phyloP scores from a whole-genome alignment of 2,113 vertebrate genomes.

The Callospermophilus lateralis region DNA sequence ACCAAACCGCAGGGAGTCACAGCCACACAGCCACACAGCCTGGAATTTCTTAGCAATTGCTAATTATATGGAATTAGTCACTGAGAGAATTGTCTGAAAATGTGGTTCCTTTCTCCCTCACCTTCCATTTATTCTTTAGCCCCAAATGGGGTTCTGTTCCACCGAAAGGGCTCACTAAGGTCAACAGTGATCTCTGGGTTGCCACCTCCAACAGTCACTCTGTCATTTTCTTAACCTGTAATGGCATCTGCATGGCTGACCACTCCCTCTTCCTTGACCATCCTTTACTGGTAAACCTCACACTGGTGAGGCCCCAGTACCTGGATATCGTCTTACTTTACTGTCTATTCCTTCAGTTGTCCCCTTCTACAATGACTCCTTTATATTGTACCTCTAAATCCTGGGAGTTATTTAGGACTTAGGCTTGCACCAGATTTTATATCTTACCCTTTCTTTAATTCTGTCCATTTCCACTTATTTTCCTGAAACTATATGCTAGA shows the following conservation, averaged over 20 bases:
- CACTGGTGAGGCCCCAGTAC: too few relatives aligned
- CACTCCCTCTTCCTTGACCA: too few relatives aligned
- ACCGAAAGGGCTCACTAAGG: not conserved
- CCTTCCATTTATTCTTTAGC: not conserved
- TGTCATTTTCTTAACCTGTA: not conserved
- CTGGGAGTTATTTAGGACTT: not conserved
- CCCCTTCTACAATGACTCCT: not conserved
- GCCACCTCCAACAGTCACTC: rapidly evolving
- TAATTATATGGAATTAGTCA: not conserved
- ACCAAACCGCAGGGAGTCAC: not conserved
- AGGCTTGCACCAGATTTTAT: not conserved
- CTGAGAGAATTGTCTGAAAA: not conserved
- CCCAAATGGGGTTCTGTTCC: not conserved
- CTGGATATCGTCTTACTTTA: not conserved
- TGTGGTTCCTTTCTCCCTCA: not conserved
- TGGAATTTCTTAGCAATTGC: not conserved
- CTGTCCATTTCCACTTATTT: not conserved
- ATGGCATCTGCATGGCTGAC: not conserved
- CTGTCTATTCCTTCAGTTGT: rapidly evolving
- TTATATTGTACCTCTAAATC: not conserved
- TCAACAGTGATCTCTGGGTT: rapidly evolving
- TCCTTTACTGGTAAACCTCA: too few relatives aligned
- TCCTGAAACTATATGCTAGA: not conserved
- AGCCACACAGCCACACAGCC: not conserved
- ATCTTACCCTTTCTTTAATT: not conserved